A percentile compares a stretch with the other conserved stretches of the same genome.
Evolutionary conservation across 1,140 invertebrate species (phyloP).

Genomic region (Apis mellifera): DNA sequence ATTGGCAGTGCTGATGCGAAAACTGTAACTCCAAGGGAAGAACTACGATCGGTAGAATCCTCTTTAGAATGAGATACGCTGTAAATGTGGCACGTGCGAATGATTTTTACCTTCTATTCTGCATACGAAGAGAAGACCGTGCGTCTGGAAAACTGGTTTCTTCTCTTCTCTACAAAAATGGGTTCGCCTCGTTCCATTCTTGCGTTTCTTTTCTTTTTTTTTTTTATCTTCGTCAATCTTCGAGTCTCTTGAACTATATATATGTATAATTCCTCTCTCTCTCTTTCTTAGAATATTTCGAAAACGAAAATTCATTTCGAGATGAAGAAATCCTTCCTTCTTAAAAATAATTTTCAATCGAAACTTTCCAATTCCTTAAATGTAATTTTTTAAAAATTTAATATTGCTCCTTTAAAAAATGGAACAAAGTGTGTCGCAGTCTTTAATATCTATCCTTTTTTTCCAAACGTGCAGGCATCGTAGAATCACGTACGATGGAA

Average conservation of each 20-base stretch:
- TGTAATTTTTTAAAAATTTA: no score
- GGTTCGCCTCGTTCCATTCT: background rate
- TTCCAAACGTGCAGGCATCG: background rate
- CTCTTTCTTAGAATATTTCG: background rate
- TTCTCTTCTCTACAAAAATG: slow-evolving; percentile 8
- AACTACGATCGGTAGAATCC: slow-evolving; percentile 43
- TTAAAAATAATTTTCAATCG: no score
- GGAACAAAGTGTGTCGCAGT: no score
- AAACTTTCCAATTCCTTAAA: no score
- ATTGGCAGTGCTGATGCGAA: slow-evolving; percentile 55
- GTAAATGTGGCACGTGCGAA: slow-evolving; percentile 43
- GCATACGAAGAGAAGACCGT: background rate
- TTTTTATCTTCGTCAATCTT: background rate
- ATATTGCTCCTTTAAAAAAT: no score
- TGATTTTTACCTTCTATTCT: background rate
- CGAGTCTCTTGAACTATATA: no score
- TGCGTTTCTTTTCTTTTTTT: background rate
- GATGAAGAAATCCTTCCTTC: no score
- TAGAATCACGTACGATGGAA: background rate
- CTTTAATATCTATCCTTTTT: no score
- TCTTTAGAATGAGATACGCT: slow-evolving; percentile 48
- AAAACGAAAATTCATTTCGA: background rate
- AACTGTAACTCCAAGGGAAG: slow-evolving; percentile 42
- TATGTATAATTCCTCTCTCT: background rate
- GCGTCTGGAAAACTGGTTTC: background rate